Percentiles rank a stretch among this genome's conserved stretches.
Evolutionary conservation across 2,888 invertebrate species (phyloP).

Genomic region (Pristionchus mayeri): DNA sequence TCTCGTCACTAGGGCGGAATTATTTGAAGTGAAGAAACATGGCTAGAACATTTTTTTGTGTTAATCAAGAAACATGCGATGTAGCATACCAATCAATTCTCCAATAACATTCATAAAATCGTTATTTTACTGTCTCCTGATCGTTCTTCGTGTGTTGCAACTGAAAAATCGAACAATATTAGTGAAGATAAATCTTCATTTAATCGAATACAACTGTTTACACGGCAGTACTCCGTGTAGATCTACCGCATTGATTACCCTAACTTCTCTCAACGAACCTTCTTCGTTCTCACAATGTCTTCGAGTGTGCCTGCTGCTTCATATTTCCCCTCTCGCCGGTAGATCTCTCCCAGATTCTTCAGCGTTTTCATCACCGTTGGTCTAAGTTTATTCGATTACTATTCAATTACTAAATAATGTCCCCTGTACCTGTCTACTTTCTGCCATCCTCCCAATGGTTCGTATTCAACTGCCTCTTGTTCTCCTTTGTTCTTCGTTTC

Average conservation of each 20-base stretch:
- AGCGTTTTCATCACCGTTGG: constrained; percentile 97
- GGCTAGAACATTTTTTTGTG: too few species aligned
- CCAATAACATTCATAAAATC: too few species aligned
- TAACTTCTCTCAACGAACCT: constrained; percentile 80
- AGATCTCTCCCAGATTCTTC: constrained; percentile 97
- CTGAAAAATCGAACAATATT: too few species aligned
- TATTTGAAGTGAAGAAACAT: too few species aligned
- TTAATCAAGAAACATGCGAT: too few species aligned
- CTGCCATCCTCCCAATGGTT: constrained; percentile 86
- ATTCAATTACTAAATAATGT: neutral
- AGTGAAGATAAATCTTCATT: too few species aligned
- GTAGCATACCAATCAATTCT: too few species aligned
- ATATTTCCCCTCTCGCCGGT: constrained; percentile 97
- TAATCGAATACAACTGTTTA: too few species aligned
- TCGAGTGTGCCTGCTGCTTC: constrained; percentile 99
- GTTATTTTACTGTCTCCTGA: too few species aligned
- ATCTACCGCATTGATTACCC: neutral
- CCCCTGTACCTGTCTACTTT: constrained; percentile 85
- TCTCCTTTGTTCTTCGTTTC: constrained; percentile 40
- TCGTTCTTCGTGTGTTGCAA: too few species aligned
- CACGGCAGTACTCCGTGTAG: neutral
- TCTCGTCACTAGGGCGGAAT: too few species aligned
- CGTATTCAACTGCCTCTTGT: constrained; percentile 55
- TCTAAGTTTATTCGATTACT: constrained; percentile 78
- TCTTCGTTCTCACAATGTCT: constrained; percentile 96